These are phyloP conservation scores for Netelia fuscicornis DNA, from an alignment of 2,888 invertebrate genomes.

Conservation along the genomic window DNA sequence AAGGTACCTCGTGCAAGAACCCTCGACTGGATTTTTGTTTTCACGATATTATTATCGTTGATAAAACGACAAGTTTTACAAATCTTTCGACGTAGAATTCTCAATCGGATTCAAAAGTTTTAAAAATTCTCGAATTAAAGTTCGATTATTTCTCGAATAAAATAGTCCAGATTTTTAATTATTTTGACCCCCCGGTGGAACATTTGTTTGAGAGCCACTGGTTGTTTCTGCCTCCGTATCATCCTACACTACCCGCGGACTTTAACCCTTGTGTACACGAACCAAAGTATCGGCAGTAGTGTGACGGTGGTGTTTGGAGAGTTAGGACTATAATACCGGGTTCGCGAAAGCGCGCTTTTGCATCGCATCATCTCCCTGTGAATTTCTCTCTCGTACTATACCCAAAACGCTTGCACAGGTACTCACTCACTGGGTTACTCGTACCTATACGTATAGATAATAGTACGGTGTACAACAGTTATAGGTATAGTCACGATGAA, in stretches of 20 bases:
- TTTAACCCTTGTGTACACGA: background rate
- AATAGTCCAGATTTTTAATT: too few relatives aligned
- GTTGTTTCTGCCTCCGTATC: too few relatives aligned
- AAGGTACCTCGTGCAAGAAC: background rate
- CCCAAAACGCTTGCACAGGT: conserved; percentile 2
- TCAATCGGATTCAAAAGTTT: too few relatives aligned
- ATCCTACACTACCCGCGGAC: too few relatives aligned
- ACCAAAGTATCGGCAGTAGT: conserved; percentile 16
- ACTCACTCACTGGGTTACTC: conserved; percentile 4
- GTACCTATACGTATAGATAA: conserved; percentile 8
- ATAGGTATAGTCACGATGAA: conserved; percentile 32
- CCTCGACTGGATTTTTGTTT: too few relatives aligned
- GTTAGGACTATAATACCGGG: conserved; percentile 22
- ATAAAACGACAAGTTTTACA: too few relatives aligned
- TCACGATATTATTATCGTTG: too few relatives aligned
- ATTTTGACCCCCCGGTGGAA: too few relatives aligned
- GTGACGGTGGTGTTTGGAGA: conserved; percentile 2
- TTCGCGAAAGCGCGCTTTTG: conserved; percentile 28
- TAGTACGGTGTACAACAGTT: conserved; percentile 8
- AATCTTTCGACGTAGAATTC: too few relatives aligned
- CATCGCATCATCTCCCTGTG: conserved; percentile 6
- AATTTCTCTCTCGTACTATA: conserved; percentile 2
- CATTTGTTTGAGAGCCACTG: too few relatives aligned
- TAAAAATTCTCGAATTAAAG: too few relatives aligned
- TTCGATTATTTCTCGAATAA: too few relatives aligned